Evolutionary conservation across 2,888 invertebrate species (phyloP), one percentile per base, ranked within the genome.

Genomic region (Heterodera filipjevi): DNA sequence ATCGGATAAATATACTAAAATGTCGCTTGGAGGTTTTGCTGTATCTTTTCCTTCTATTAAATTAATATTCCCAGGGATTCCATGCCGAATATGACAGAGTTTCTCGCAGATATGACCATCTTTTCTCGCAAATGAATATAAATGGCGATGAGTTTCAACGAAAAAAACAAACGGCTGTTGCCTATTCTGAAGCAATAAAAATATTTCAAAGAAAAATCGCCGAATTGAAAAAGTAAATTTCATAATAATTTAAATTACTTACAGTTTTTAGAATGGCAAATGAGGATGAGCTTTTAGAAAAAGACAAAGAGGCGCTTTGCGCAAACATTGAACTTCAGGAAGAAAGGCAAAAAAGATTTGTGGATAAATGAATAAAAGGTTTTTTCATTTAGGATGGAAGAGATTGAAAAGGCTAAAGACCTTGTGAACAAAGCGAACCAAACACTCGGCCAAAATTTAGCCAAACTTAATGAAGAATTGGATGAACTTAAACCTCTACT

Each of bases 1-100:
- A 75, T 66, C 80, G 32, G 27, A 71, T 39, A 66, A 80, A 46
- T 66, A 19, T 66, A 33, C 49, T 76, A n/a, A 78, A 76, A 46
- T 78, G 75, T 49, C 49, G 53, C 12, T 75, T 77, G 30, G 74
- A 77, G 74, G 75, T 74, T 49, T 33, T 49, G n/a, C 10, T 22
- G 22, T 14, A 66, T 77, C 14, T 30, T 32, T 10, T 44, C 22
- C 16, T 27, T 33, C 5, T 32, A 10, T 49, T 77, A 5, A 30
- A 6, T 19, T 16, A 14, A 27, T 39, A 27, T n/a, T 49, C 77
- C 77, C n/a, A 83, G 71, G 83, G 81, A 5, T 33, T 84, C 33
- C 83, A 83, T 44, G 81, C 83, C n/a, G 84, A 83, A 59, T 80
- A 80, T 70, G 81, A 84, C 35, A 79, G 82, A 14, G 74, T 82